Evolutionary conservation across 2,797 vertebrate species (phyloP), one percentile per base, ranked within the genome.

Genomic region (Malurus leucopterus): DNA sequence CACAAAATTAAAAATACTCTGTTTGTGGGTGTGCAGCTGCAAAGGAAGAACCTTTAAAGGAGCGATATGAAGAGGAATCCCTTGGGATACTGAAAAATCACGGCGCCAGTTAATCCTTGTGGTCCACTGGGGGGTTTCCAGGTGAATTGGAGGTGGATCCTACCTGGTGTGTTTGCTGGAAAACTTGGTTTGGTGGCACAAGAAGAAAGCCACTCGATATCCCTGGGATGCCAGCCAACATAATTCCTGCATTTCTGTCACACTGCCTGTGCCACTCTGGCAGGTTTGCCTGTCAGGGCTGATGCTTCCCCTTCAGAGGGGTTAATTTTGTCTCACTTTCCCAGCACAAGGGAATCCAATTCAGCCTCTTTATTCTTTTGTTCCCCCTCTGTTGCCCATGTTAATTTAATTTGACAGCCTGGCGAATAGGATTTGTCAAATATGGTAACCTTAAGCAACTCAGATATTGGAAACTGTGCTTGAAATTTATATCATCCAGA

Each of bases 401-500:
- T 90, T 97, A 95, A 97, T 96, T 96, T 90, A 94, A 96, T 95
- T 86, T 96, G 96, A 96, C 94, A 95, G 95, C 80, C 84, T 91
- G 85, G 94, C 53, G 91, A 95, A 95, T 59, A 88, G 95, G 93
- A 95, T 96, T 96, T 97, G 95, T 97, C 96, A 96, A 95, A 88
- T 95, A 79, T n/a, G 92, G 80, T 95, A 96, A 96, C 95, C 79
- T 90, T 96, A 95, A 96, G 90, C 87, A 87, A 79, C 53, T 79
- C 88, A 94, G 89, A 96, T 96, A 95, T 91, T 96, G 94, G 95
- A 96, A 96, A 84, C 87, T 65, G 57, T 90, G 91, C 95, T 93
- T 96, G 90, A 91, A 95, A 94, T 92, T 96, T 95, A 96, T 97
- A 78, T 81, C 94, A 93, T 95, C 96, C 96, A 97, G 96, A 97